Base-by-base conservation (phyloP, 2,888 invertebrate genomes). In the Allygus modestus region DNA sequence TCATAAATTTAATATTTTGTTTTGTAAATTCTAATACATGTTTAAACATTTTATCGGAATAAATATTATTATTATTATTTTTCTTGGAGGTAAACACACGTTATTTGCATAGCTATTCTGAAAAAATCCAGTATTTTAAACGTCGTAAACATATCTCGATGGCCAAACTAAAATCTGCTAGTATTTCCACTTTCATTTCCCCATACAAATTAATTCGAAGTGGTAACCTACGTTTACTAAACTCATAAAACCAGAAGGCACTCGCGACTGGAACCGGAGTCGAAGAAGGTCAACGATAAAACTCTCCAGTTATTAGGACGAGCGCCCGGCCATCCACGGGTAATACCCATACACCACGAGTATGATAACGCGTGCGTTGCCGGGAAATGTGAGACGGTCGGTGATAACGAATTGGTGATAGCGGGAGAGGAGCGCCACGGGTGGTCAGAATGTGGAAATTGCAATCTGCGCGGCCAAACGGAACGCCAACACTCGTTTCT, bases 371-470 rank as follows among this genome's bases (percentile, higher is more conserved):
- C 58, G 58, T 31, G 65, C 65, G 65, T 65, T 65, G 28, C 58
- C 65, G 65, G 65, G 65, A 65, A 65, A 65, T 65, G 65, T 31
- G 65, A 65, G 65, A 26, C 26, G 65, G n/a, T n/a, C 31, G 65
- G 58, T 26, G 58, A 58, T 58, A 58, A 58, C 58, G 58, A 26
- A 58, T 58, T 23, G 58, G 58, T 58, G 26, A 65, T 65, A 65
- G 65, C 65, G 65, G 65, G 15, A 46, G 1, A 46, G 2, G 7
- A 9, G 31, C 65, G 0, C 65, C 4, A 28, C 65, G 65, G 65
- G 65, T 1, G 65, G 58, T 4, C 65, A 15, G 58, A 58, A 58
- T 58, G 65, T 15, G 28, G 65, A 31, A 15, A 65, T 15, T 12
- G 65, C 28, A 12, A 15, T 23, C 51, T 5, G 58, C 58, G 58